Conservation (phyloP, 2,113 vertebrate genomes). For the Leuciscus idus region DNA sequence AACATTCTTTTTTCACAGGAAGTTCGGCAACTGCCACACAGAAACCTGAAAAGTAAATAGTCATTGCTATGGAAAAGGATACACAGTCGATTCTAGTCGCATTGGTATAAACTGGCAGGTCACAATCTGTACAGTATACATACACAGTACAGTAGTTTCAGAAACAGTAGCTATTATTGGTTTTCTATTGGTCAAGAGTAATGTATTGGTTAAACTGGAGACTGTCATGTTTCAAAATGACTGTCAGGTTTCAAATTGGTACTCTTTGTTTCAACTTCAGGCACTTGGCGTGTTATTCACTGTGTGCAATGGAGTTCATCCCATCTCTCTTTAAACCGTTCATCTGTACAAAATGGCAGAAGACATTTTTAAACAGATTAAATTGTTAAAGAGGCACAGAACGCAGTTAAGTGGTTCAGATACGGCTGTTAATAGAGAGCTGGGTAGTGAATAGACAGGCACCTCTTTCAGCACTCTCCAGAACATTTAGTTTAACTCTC, state of each 20-base stretch:
- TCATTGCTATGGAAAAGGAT: too few relatives aligned
- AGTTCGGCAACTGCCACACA: too few relatives aligned
- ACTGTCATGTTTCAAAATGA: neutral
- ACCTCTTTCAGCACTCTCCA: constrained; percentile 75
- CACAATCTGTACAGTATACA: too few relatives aligned
- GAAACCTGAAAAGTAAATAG: too few relatives aligned
- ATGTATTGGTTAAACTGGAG: neutral
- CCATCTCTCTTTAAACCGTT: constrained; percentile 39
- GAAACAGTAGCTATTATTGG: neutral
- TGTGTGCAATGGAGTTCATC: constrained; percentile 1
- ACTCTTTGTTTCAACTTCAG: constrained; percentile 29
- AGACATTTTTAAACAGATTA: constrained; percentile 18
- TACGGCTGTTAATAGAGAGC: constrained; percentile 51
- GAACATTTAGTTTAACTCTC: constrained; percentile 73
- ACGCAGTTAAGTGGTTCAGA: constrained; percentile 48
- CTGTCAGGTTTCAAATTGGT: constrained; percentile 28
- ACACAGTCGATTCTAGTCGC: too few relatives aligned
- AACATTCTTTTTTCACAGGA: too few relatives aligned
- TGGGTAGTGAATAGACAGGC: constrained; percentile 67
- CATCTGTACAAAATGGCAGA: constrained; percentile 26
- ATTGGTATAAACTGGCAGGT: too few relatives aligned
- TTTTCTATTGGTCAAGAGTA: neutral
- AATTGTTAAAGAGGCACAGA: constrained; percentile 21
- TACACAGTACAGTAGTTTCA: neutral
- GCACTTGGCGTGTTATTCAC: neutral